Evolutionary conservation across 1,140 invertebrate genomes (phyloP).

Genomic region (Agraylea sexmaculata): DNA sequence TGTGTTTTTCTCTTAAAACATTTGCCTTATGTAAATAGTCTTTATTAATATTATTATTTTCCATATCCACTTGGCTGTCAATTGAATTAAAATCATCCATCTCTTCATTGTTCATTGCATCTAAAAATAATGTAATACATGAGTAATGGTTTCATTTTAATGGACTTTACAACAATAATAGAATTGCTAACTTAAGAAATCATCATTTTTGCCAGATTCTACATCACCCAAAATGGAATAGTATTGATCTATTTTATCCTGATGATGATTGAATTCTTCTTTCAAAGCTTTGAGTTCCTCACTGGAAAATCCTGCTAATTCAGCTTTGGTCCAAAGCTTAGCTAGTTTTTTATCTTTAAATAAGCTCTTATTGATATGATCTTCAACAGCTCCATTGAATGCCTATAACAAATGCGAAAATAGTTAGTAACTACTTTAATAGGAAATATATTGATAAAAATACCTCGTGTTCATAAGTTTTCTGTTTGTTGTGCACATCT

Average conservation of each 20-base stretch:
- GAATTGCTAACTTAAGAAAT: constrained; percentile 18
- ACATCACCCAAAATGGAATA: constrained; percentile 64
- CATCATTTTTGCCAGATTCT: constrained; percentile 41
- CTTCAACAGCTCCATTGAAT: constrained; percentile 47
- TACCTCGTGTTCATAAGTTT: constrained; percentile 42
- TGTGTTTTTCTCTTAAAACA: constrained; percentile 62
- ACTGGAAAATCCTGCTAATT: constrained; percentile 68
- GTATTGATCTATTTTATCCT: constrained; percentile 87
- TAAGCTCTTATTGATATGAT: constrained; percentile 58
- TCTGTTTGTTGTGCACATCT: constrained; percentile 47
- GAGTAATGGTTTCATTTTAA: constrained; percentile 1
- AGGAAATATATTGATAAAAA: constrained; percentile 11
- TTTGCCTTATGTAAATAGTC: constrained; percentile 53
- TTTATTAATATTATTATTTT: constrained; percentile 30
- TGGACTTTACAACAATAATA: background rate
- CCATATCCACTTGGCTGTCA: constrained; percentile 22
- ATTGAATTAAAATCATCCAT: constrained; percentile 49
- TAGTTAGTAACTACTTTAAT: no score
- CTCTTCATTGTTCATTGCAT: constrained; percentile 51
- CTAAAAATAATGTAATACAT: constrained; percentile 22
- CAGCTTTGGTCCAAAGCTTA: constrained; percentile 81
- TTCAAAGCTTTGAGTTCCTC: constrained; percentile 73
- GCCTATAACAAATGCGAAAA: constrained; percentile 28
- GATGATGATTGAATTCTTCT: constrained; percentile 84
- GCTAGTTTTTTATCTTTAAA: constrained; percentile 87